phyloP scores from a whole-genome alignment of 1,140 invertebrate genomes.

The Aphis craccivora region DNA sequence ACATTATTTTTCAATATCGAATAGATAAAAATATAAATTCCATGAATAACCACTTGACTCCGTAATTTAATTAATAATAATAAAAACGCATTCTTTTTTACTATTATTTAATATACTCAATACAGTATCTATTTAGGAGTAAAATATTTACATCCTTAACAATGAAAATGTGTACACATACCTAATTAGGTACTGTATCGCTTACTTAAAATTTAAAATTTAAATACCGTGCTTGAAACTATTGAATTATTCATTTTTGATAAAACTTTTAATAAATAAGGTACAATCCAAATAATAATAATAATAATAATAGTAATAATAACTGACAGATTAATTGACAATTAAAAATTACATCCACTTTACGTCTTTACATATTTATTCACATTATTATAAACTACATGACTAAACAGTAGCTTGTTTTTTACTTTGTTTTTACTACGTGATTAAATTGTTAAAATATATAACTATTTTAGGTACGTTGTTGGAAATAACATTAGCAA shows the following conservation, averaged over 20 bases:
- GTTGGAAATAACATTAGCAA: not conserved
- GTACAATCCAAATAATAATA: not conserved
- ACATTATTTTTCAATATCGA: not conserved
- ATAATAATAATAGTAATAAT: not conserved
- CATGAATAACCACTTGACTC: not conserved
- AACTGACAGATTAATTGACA: not conserved
- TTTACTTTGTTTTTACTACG: not conserved
- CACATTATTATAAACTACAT: not conserved
- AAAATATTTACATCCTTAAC: not conserved
- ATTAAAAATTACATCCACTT: not conserved
- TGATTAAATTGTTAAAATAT: conserved; percentile 12
- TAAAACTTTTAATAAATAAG: not conserved
- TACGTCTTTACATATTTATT: not conserved
- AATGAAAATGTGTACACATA: not conserved
- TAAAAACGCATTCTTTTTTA: not conserved
- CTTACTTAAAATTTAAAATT: not conserved
- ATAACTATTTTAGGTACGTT: not conserved
- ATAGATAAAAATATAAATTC: conserved; percentile 3
- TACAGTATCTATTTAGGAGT: not conserved
- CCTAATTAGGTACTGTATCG: not conserved
- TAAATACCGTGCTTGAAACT: not conserved
- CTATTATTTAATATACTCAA: not conserved
- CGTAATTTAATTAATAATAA: not conserved
- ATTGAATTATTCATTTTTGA: not conserved
- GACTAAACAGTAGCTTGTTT: not conserved